Evolutionary conservation across 2,113 vertebrate species (phyloP).

Genomic region (Budorcas taxicolor): DNA sequence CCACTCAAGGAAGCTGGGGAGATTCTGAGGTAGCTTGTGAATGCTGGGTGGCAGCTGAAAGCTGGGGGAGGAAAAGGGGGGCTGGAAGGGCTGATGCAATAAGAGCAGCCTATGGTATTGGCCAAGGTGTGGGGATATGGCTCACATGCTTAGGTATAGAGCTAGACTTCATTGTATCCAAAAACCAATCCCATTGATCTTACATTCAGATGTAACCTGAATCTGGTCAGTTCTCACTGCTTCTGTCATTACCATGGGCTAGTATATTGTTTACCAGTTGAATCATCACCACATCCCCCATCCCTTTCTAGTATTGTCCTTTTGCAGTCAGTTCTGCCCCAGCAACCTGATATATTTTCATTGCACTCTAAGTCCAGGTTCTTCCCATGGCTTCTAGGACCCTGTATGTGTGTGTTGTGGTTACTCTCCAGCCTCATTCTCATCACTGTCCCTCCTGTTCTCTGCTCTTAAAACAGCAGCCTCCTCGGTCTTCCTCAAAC

Average conservation of each 20-base stretch:
- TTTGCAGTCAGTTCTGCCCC: neutral
- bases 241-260: rapidly evolving
- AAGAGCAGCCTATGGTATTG: rapidly evolving
- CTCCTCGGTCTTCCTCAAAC: no score
- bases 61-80: rapidly evolving
- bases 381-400: neutral
- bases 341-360: neutral
- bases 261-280: neutral
- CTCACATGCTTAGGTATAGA: neutral
- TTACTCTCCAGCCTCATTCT: neutral
- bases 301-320: neutral
- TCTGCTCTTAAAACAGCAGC: neutral
- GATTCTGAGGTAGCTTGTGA: neutral
- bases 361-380: neutral
- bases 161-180: neutral
- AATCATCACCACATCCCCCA: neutral
- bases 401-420: rapidly evolving
- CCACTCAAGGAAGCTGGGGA: no score
- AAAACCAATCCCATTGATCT: neutral
- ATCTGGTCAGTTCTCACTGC: neutral
- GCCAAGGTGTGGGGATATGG: neutral
- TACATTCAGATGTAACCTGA: neutral
- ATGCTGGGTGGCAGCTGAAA: neutral
- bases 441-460: rapidly evolving
- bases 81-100: neutral